Base-by-base conservation (phyloP, 1,140 invertebrate species). In the Chymomyza costata region DNA sequence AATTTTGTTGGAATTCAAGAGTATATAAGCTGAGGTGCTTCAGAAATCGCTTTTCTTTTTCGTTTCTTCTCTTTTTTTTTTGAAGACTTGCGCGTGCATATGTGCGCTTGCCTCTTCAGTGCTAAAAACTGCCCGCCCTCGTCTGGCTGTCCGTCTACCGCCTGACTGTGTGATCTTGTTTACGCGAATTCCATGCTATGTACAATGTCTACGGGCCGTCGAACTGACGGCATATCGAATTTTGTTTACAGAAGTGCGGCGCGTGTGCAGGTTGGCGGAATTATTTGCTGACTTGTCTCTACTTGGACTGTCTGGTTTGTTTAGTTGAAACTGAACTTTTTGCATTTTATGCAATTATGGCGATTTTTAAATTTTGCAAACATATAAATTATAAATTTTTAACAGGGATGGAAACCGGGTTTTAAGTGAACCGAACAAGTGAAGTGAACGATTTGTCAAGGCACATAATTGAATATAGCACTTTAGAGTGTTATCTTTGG, bases 221-320 rank as follows among this genome's bases (percentile, higher is more conserved):
- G 68, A 58, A 69, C 66, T 35, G 34, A 48, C 13, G 58, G 55
- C 58, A 53, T 73, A 73, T 68, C 69, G 50, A 54, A 68, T 71
- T 71, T 34, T 59, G 66, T 54, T 52, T 62, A 63, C 35, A 39
- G 40, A 47, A 40, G 32, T 63, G 43, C 52, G 37, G 64, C 69
- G 68, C 68, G 68, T 67, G 69, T 73, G 64, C 69, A 73, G 69
- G 53, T 74, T 73, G 50, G 21, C 57, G 63, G 63, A 59, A 52
- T 63, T 73, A 67, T 55, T 59, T 54, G 63, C 69, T 74, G 68
- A 73, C 63, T 68, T 5, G 37, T 44, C 44, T 51, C 52, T 53
- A 55, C 55, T 39, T 49, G 39, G 8, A 37, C 46, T 32, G 38
- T 57, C 35, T 48, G 38, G 21, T 25, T 5, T 25, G 3, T 25